phyloP scores from a whole-genome alignment of 1,140 invertebrate species.

The Cephus cinctus region DNA sequence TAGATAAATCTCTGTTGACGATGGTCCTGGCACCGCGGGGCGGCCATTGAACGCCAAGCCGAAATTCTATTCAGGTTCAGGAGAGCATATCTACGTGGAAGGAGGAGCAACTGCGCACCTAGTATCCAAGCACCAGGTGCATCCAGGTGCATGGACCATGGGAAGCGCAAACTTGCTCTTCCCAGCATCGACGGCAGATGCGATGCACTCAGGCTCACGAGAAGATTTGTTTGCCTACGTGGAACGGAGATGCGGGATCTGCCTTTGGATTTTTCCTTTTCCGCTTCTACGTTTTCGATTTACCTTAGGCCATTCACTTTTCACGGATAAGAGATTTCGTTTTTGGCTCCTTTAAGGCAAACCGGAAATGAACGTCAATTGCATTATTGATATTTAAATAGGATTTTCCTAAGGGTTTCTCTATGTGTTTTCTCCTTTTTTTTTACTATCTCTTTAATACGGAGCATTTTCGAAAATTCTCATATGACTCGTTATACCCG shows the following conservation, averaged over 20 bases:
- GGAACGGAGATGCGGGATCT: conserved; percentile 6
- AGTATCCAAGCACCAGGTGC: conserved; percentile 32
- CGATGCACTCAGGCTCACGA: neutral
- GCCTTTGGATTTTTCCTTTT: neutral
- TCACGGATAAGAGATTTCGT: neutral
- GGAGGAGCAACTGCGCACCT: conserved; percentile 32
- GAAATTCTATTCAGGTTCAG: conserved; percentile 38
- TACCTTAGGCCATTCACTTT: neutral
- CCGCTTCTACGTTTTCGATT: neutral
- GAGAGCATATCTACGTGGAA: conserved; percentile 36
- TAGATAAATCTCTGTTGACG: conserved; percentile 38
- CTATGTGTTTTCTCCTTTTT: neutral
- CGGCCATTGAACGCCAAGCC: conserved; percentile 34
- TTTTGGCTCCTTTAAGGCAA: too few relatives aligned
- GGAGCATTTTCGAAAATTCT: neutral
- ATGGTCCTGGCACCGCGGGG: conserved; percentile 32
- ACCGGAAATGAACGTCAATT: too few relatives aligned
- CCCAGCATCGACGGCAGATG: neutral
- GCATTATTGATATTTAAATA: too few relatives aligned
- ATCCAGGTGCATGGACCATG: conserved; percentile 41
- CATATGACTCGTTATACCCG: neutral
- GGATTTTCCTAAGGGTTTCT: too few relatives aligned
- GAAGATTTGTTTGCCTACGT: conserved; percentile 23
- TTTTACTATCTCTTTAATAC: neutral
- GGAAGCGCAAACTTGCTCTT: conserved; percentile 45